Evolutionary conservation across 2,888 invertebrate genomes (phyloP), one percentile per base, ranked within the genome.

Genomic region (Lasioglossum leucozonium): DNA sequence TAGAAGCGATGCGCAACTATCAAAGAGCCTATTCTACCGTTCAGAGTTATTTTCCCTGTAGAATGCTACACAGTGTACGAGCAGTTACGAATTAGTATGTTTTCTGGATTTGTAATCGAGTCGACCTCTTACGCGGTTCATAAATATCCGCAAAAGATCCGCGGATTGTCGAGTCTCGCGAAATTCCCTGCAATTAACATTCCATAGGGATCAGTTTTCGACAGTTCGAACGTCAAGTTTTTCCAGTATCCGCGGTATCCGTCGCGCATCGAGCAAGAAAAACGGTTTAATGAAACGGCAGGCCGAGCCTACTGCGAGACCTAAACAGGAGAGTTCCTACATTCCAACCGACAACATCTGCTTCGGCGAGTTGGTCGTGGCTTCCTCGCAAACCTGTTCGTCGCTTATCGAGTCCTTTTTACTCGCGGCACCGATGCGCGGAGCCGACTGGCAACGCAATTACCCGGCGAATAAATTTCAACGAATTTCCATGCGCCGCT

Each of bases 401-500:
- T 77, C 81, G 86, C 87, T 86, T 81, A 77, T 78, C 81, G 78
- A 84, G 67, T 84, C 78, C 58, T 79, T 86, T 81, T 79, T 78
- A 78, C 71, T 86, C 72, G 72, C 74, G 51, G 72, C 86, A 86
- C 82, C 72, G 82, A 77, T 75, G 87, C 81, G 82, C 72, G 55
- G 77, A 83, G 78, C 81, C 89, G 86, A 88, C 72, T 69, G 79
- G 76, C 55, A 82, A 82, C 72, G 72, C 77, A 74, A 71, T 81
- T 76, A 77, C 44, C 51, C 72, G 77, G 72, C 62, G 72, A 80
- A 77, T 77, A 79, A 77, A 72, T 85, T 81, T 58, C 82, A 83
- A 84, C 85, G 84, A 88, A 89, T 82, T 85, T 79, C 79, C 83
- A 74, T 87, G 85, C 62, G 76, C 83, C 84, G 85, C 77, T 62